Evolutionary conservation across 92 coral and sea anemone species (phyloP).

Genomic region (Galaxea fascicularis): DNA sequence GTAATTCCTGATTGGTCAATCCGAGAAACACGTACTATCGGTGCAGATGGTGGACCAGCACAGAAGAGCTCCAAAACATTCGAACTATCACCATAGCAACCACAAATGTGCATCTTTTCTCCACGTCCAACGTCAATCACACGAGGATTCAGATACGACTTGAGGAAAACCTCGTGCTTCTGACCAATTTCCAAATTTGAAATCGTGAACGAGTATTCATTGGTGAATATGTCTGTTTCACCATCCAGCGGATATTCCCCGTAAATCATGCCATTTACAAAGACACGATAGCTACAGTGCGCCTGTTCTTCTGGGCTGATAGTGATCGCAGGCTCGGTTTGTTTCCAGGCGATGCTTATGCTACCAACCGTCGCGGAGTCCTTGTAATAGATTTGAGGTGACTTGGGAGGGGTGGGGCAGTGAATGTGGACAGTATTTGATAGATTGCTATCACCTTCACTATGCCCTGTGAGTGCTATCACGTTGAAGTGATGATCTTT

Average conservation of each 20-base stretch:
- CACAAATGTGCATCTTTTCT: conserved; percentile 59
- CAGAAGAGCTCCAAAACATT: conserved; percentile 65
- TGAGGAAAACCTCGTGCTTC: conserved; percentile 69
- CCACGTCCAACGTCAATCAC: conserved; percentile 41
- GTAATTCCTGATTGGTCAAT: conserved; percentile 69
- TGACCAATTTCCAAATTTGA: conserved; percentile 62
- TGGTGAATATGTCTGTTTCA: conserved; percentile 64
- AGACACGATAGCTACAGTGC: conserved; percentile 73
- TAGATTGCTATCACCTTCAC: conserved; percentile 83
- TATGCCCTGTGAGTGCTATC: conserved; percentile 79
- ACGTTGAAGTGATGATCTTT: conserved; percentile 48
- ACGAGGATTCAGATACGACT: conserved; percentile 71
- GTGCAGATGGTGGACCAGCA: conserved; percentile 63
- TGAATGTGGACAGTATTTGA: conserved; percentile 62
- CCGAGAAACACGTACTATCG: conserved; percentile 58
- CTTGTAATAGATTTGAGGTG: conserved; percentile 69
- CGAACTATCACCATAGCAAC: conserved; percentile 81
- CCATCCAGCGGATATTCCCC: conserved; percentile 72
- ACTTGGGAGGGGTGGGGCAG: conserved; percentile 79
- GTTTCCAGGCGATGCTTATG: conserved; percentile 73
- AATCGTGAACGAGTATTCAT: conserved; percentile 63
- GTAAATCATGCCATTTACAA: conserved; percentile 72
- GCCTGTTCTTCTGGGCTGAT: conserved; percentile 15
- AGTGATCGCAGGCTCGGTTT: conserved; percentile 4
- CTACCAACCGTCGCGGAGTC: conserved; percentile 47